These are phyloP conservation scores for Acrobasis suavella DNA, from an alignment of 2,888 invertebrate genomes.

Conservation along the genomic window DNA sequence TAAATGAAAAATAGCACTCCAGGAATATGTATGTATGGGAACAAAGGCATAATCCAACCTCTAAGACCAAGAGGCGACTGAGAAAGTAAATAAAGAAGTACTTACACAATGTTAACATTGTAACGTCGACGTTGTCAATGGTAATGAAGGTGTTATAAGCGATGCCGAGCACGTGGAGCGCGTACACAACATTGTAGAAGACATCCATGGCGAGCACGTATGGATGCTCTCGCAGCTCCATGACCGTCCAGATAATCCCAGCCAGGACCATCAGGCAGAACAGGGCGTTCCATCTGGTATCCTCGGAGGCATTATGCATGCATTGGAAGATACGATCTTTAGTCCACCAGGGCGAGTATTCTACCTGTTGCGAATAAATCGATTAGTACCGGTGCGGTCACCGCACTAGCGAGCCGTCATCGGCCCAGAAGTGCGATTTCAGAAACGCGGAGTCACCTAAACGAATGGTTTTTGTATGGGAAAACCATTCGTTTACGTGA, in stretches of 20 bases:
- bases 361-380: constrained; percentile 37
- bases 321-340: constrained; percentile 34
- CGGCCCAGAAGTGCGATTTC: no score
- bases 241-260: constrained; percentile 40
- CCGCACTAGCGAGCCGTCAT: no score
- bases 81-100: constrained; percentile 24
- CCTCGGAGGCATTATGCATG: constrained; percentile 48
- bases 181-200: constrained; percentile 51
- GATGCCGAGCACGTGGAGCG: constrained; percentile 46
- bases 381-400: no score
- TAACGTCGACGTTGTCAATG: constrained; percentile 32
- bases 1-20: no score
- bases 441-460: no score
- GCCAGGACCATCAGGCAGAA: constrained; percentile 47
- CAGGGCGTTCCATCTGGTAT: constrained; percentile 53
- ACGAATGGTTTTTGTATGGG: no score
- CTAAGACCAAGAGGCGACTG: neutral
- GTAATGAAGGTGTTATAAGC: constrained; percentile 37
- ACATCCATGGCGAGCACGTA: constrained; percentile 38
- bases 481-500: no score
- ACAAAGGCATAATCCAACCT: neutral
- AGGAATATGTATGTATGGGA: no score
- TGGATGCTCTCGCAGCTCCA: constrained; percentile 27
- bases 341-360: constrained; percentile 54
- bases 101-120: constrained; percentile 38